Conservation (phyloP, 2,113 vertebrate genomes). For the Brienomyrus longianalis region DNA sequence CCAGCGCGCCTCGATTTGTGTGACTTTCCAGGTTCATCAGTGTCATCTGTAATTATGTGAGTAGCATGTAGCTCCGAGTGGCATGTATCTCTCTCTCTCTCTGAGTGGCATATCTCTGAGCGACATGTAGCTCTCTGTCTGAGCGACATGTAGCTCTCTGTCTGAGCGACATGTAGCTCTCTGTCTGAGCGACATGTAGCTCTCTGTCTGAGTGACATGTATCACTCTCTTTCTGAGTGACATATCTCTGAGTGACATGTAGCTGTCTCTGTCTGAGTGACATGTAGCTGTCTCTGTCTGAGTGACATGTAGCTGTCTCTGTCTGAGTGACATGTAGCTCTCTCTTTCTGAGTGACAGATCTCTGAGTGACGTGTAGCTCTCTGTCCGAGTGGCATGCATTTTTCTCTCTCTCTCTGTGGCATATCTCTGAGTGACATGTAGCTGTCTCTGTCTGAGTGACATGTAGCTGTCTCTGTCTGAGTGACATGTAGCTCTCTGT, state of each 20-base stretch:
- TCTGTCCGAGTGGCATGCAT: too few relatives aligned
- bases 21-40: not conserved
- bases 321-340: not conserved
- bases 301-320: too few relatives aligned
- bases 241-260: not conserved
- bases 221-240: not conserved
- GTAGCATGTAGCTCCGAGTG: not conserved
- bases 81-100: not conserved
- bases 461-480: not conserved
- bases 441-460: not conserved
- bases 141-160: not conserved
- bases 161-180: not conserved
- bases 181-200: not conserved
- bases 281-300: not conserved
- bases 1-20: not conserved
- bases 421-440: not conserved
- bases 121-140: not conserved
- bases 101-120: not conserved
- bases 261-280: not conserved
- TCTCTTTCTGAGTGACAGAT: too few relatives aligned
- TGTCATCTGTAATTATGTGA: not conserved
- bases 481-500: not conserved
- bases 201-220: not conserved
- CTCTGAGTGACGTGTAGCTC: not conserved
- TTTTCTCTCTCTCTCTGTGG: not conserved